Evolutionary conservation across 2,888 invertebrate species (phyloP), one percentile per base, ranked within the genome.

Genomic region (Cataglyphis rosenhaueri): DNA sequence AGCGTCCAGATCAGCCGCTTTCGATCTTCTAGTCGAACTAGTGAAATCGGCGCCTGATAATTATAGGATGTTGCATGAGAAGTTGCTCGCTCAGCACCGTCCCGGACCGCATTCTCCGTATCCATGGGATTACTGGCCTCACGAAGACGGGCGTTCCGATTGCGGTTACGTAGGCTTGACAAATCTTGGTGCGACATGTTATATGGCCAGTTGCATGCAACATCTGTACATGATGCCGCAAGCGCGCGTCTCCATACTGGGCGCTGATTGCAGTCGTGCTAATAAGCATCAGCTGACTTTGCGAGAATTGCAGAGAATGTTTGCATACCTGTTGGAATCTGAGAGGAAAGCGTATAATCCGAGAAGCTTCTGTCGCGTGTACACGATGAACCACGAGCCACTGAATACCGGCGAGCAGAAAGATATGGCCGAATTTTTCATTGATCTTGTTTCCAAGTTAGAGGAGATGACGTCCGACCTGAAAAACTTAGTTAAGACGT

Each of bases 61-160:
- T 95, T 99, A 98, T 93, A 96, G 96, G 91, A 96, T 97, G 87
- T 95, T 99, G 44, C 98, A 98, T 91, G 96, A 97, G 71, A 98
- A 97, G 91, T 95, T 99, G 57, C 95, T 98, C 94, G 96, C 96
- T 4, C 99, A 99, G 92, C 98, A 99, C 93, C 97, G 97, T 89
- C 97, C 98, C 25, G 97, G 97, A 8, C 97, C 97, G 0, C 97
- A 97, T 92, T 96, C 97, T 0, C 97, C 98, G 0, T 99, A 98
- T 95, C 98, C 98, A 0, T 99, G 99, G 99, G 99, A 99, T 95
- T 99, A 99, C 95, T 99, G 99, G 99, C 99, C 99, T 3, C 97
- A 98, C 85, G 99, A 99, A 92, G 99, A 99, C 94, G 98, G 98
- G 0, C 96, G 99, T 1, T 97, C 98, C 0, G 98, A 98, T 92